These are phyloP conservation scores for Alosa sapidissima DNA, from an alignment of 2,797 vertebrate genomes.

Conservation along the genomic window DNA sequence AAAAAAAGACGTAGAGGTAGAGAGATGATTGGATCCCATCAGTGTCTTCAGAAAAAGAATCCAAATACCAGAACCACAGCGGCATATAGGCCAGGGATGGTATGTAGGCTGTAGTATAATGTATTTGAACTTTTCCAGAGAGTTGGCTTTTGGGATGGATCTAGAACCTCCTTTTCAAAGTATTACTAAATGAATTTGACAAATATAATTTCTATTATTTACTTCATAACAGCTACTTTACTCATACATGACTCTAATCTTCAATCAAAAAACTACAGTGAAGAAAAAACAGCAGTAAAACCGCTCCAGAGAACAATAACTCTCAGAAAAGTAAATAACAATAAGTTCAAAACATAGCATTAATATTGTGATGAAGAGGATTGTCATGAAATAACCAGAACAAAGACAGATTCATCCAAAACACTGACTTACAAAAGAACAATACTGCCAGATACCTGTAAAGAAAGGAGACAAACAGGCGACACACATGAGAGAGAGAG, in stretches of 20 bases:
- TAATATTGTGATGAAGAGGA: neutral
- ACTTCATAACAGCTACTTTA: neutral
- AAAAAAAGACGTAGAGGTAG: neutral
- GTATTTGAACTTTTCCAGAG: neutral
- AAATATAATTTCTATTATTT: neutral
- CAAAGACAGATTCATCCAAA: neutral
- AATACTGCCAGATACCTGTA: neutral
- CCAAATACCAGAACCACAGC: conserved; percentile 37
- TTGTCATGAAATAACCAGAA: neutral
- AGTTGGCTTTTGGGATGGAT: neutral
- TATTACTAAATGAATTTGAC: neutral
- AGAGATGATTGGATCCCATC: conserved; percentile 10
- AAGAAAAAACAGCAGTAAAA: no score
- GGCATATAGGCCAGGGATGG: neutral
- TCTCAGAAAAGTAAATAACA: no score
- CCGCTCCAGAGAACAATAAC: no score
- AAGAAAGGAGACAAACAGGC: neutral
- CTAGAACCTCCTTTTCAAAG: neutral
- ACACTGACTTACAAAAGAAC: neutral
- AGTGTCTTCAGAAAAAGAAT: neutral
- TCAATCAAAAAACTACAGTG: no score
- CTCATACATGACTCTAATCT: neutral
- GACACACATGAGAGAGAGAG: neutral
- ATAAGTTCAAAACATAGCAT: neutral
- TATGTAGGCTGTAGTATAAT: no score